Conservation (phyloP, 2,113 vertebrate species). For the Agapornis roseicollis region DNA sequence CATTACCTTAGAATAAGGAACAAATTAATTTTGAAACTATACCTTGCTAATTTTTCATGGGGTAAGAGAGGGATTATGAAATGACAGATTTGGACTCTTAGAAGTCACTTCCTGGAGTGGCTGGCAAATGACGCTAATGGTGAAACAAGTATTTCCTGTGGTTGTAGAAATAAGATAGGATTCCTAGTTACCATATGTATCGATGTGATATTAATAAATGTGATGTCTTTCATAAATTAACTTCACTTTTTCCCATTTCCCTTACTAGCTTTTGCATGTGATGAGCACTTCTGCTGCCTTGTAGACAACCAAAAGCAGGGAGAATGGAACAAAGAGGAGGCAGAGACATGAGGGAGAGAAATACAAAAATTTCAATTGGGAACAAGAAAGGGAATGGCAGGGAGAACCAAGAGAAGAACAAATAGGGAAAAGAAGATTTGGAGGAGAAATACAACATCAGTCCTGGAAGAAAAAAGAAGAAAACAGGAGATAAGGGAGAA, state of each 20-base stretch:
- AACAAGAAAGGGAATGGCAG: not conserved
- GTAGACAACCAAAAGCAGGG: not conserved
- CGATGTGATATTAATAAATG: not conserved
- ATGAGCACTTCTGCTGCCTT: not conserved
- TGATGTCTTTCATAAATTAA: not conserved
- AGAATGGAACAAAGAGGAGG: not conserved
- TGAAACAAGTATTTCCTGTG: not conserved
- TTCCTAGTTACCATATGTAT: not conserved
- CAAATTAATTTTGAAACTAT: not conserved
- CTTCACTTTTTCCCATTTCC: not conserved
- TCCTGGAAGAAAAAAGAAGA: not conserved
- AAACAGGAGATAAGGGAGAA: not conserved
- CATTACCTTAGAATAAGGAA: not conserved
- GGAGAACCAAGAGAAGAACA: not conserved
- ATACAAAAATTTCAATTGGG: not conserved
- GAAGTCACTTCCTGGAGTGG: not conserved
- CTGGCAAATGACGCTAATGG: not conserved
- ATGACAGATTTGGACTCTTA: not conserved
- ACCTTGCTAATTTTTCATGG: not conserved
- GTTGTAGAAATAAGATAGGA: not conserved
- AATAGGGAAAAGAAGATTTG: not conserved
- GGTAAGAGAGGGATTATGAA: not conserved
- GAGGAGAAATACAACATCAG: not conserved
- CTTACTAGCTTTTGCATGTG: slow-evolving; percentile 1
- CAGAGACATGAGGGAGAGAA: slow-evolving; percentile 3